Base-by-base conservation (phyloP, 1,140 invertebrate species). In the Tenebrio molitor region DNA sequence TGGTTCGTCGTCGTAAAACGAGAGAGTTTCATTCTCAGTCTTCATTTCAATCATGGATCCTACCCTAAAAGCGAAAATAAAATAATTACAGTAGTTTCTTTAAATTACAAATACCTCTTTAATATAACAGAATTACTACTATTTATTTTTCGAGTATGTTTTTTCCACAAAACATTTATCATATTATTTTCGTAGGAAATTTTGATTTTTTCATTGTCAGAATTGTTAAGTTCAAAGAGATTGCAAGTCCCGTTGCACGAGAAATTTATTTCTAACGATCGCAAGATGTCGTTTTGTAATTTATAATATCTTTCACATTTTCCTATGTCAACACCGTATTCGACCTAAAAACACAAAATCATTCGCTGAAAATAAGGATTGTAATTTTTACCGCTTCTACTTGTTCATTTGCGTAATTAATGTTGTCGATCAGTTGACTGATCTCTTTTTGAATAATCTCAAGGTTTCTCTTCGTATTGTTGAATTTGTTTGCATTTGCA, bases 291-390 rank as follows among this genome's bases (percentile, higher is more conserved):
- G 0, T 58, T 29, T 15, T 79, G 50, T 7, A 89, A 84, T 39
- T 88, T 82, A 81, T 94, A 97, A 0, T 91, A 90, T 69, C 95
- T 87, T 1, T 90, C 85, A 84, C 95, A 97, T 53, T 89, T 90
- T 50, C 85, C 85, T 14, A 85, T 86, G 25, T 73, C 74, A 44
- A 83, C 69, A 12, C 77, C 69, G 63, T 81, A 73, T 41, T 77
- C 62, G 25, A 81, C 67, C 75, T 76, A 62, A 46, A 71, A 75
- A 62, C 23, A 41, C 12, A 29, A 16, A 46, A 2, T 5, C 14
- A 46, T 15, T 2, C n/a, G 8, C 2, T 1, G 1, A 15, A 2
- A 16, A 46, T 15, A 15, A 8, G 8, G 12, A 14, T 16, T 16
- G 17, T 5, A 10, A 23, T n/a, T 23, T n/a, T 53, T 53, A 53